Evolutionary conservation across 2,113 vertebrate species (phyloP).

Genomic region (Sciurus niger): DNA sequence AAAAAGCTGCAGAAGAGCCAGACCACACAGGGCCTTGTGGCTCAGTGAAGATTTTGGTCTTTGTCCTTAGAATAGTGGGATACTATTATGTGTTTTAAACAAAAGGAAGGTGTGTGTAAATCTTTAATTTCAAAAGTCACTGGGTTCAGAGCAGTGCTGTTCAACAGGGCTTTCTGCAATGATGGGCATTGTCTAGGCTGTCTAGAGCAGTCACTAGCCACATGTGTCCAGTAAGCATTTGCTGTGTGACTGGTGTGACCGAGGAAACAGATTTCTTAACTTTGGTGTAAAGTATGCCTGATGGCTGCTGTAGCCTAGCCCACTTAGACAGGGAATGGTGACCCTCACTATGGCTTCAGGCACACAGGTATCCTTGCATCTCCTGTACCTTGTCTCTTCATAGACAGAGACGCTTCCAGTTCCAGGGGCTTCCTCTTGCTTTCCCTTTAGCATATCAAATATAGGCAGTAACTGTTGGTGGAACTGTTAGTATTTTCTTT

Average conservation of each 20-base stretch:
- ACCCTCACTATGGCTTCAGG: accelerated
- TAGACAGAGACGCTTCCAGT: accelerated
- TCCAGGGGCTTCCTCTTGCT: neutral
- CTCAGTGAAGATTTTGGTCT: neutral
- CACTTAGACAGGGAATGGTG: accelerated
- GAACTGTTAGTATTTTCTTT: accelerated
- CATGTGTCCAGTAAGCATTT: no score
- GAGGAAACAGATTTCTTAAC: neutral
- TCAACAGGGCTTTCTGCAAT: neutral
- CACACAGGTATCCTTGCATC: accelerated
- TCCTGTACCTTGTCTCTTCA: neutral
- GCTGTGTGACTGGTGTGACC: neutral
- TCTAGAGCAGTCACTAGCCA: neutral
- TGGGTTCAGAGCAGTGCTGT: no score
- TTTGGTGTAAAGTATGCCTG: no score
- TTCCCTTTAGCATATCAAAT: no score
- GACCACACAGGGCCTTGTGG: neutral
- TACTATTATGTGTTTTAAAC: neutral
- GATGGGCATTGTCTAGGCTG: accelerated
- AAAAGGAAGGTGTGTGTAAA: neutral
- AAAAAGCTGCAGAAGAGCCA: neutral
- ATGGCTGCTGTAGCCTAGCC: no score
- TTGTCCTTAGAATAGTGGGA: neutral
- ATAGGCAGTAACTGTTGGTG: no score
- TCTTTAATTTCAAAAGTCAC: neutral